Percentiles rank a stretch among this genome's conserved stretches.
phyloP scores from a whole-genome alignment of 2,888 invertebrate genomes.

The Tenthredo mesomela region DNA sequence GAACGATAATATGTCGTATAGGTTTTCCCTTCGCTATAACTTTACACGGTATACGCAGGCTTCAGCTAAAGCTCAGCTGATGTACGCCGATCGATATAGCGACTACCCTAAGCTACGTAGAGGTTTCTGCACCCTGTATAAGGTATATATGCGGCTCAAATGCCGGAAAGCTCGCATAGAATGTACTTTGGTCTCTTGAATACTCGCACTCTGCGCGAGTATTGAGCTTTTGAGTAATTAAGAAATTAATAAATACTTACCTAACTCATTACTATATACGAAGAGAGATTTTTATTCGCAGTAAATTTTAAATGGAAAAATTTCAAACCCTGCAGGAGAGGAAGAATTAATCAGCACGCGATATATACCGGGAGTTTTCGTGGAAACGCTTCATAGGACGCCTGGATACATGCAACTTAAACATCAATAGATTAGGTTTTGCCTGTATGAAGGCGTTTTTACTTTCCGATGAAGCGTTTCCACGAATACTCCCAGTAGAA shows the following conservation, averaged over 20 bases:
- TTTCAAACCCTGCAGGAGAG: background rate
- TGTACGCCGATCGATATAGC: background rate
- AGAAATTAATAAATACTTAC: background rate
- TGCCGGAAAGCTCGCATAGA: background rate
- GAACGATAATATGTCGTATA: background rate
- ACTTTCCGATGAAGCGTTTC: no score
- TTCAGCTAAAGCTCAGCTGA: background rate
- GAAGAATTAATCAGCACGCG: no score
- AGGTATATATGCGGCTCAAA: background rate
- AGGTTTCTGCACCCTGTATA: background rate
- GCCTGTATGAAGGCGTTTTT: no score
- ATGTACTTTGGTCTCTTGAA: background rate
- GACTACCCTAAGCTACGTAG: background rate
- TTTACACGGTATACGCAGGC: constrained; percentile 12
- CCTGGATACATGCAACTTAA: no score
- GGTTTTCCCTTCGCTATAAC: background rate
- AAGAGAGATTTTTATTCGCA: background rate
- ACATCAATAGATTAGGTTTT: no score
- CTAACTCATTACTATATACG: background rate
- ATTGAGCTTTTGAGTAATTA: constrained; percentile 23
- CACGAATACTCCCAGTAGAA: no score
- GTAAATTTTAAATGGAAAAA: background rate
- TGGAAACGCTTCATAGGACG: no score
- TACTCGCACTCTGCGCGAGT: background rate
- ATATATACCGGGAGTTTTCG: no score